Conservation (phyloP, 2,888 invertebrate genomes). For the Xylota segnis region DNA sequence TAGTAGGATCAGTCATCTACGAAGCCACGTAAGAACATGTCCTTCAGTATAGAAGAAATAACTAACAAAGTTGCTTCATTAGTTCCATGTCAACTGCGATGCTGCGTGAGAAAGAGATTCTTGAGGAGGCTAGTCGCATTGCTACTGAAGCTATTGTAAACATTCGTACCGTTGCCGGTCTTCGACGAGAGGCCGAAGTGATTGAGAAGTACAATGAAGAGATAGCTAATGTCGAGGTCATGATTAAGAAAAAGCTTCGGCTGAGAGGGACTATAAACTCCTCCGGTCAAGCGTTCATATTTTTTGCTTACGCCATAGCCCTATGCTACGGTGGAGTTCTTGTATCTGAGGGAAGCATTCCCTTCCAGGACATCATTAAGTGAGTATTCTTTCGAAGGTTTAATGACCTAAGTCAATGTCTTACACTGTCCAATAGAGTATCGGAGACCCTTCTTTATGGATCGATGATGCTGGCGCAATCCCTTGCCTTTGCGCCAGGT, state of each 20-base stretch:
- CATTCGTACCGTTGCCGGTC: conserved; percentile 89
- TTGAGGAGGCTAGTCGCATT: conserved; percentile 89
- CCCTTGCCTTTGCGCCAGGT: conserved; percentile 91
- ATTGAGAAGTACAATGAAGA: conserved; percentile 87
- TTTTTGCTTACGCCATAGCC: conserved; percentile 90
- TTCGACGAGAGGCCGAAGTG: conserved; percentile 88
- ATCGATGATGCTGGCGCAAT: conserved; percentile 92
- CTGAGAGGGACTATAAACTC: conserved; percentile 89
- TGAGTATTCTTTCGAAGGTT: conserved; percentile 81
- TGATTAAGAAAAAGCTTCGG: conserved; percentile 86
- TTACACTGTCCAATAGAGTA: conserved; percentile 85
- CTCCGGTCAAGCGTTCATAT: conserved; percentile 89
- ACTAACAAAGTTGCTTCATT: neutral
- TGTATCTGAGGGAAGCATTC: conserved; percentile 87
- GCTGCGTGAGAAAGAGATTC: conserved; percentile 87
- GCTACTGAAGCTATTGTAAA: conserved; percentile 91
- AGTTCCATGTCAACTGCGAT: conserved; percentile 87
- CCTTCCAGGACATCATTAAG: conserved; percentile 90
- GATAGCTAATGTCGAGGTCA: conserved; percentile 85
- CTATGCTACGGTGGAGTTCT: conserved; percentile 90
- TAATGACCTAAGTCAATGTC: neutral
- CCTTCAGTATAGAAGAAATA: neutral
- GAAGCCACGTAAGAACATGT: conserved; percentile 85
- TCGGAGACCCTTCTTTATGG: conserved; percentile 92
- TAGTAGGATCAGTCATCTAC: conserved; percentile 88